Evolutionary conservation across 2,113 vertebrate species (phyloP).

Genomic region (Thomomys bottae): DNA sequence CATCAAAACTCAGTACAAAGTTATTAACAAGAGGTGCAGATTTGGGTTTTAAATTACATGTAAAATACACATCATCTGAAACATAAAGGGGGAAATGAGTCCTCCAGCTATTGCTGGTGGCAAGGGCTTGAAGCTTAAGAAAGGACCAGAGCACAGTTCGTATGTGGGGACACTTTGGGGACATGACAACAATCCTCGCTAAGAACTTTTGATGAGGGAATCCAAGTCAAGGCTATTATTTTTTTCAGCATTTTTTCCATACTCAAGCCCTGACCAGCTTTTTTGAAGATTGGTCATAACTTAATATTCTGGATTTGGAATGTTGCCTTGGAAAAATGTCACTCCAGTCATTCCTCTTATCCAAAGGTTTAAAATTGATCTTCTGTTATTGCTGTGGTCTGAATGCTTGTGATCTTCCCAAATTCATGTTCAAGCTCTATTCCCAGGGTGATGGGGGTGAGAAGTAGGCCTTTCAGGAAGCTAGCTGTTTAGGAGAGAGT

Average conservation of each 20-base stretch:
- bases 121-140: not conserved
- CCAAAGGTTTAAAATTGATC: not conserved
- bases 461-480: not conserved
- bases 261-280: not conserved
- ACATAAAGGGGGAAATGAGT: not conserved
- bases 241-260: not conserved
- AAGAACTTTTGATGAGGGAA: not conserved
- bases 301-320: not conserved
- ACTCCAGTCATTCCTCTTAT: not conserved
- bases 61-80: not conserved
- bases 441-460: not conserved
- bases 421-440: not conserved
- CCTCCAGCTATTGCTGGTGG: not conserved
- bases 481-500: not conserved
- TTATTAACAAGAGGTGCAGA: not conserved
- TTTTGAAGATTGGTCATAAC: not conserved
- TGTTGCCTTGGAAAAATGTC: not conserved
- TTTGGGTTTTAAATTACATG: not conserved
- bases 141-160: fast-evolving
- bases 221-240: not conserved
- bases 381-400: not conserved
- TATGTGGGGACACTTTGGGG: not conserved
- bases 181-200: not conserved
- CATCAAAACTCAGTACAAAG: not conserved
- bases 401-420: not conserved